These are phyloP conservation scores for Arrhamphus sclerolepis DNA, from an alignment of 2,797 vertebrate species.

Conservation along the genomic window DNA sequence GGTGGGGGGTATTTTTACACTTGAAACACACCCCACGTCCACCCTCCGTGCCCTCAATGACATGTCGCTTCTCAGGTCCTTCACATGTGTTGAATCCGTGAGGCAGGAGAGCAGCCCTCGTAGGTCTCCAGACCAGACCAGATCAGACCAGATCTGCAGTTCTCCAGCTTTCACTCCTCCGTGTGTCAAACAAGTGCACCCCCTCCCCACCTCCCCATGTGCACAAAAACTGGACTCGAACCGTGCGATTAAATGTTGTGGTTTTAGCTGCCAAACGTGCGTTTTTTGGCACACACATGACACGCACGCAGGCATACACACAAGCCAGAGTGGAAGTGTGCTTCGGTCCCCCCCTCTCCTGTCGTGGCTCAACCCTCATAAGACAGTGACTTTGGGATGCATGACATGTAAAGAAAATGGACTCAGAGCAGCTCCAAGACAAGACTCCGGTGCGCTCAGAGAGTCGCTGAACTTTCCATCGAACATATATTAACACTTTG, in stretches of 20 bases:
- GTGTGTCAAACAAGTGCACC: constrained; percentile 5
- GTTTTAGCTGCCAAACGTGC: constrained; percentile 20
- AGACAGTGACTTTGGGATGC: constrained; percentile 49
- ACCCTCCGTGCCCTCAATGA: neutral
- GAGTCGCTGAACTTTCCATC: constrained; percentile 55
- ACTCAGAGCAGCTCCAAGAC: constrained; percentile 7
- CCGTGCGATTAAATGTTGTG: constrained; percentile 22
- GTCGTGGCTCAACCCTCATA: constrained; percentile 51
- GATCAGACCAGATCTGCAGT: constrained; percentile 37
- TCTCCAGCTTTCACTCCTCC: constrained; percentile 22
- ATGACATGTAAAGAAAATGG: constrained; percentile 13
- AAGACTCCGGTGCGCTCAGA: constrained; percentile 29
- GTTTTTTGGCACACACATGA: constrained; percentile 39
- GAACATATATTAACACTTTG: constrained; percentile 66
- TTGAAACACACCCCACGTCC: constrained; percentile 15
- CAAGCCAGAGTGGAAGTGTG: constrained; percentile 20
- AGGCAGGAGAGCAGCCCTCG: constrained; percentile 11
- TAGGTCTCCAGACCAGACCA: constrained; percentile 6
- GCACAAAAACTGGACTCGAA: constrained; percentile 8
- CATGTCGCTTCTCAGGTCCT: neutral
- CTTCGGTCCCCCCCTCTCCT: constrained; percentile 33
- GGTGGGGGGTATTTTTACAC: constrained; percentile 15
- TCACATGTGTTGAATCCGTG: neutral
- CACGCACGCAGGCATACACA: constrained; percentile 1
- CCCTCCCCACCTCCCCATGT: neutral